phyloP scores from a whole-genome alignment of 1,140 invertebrate genomes.

The Sipha flava region DNA sequence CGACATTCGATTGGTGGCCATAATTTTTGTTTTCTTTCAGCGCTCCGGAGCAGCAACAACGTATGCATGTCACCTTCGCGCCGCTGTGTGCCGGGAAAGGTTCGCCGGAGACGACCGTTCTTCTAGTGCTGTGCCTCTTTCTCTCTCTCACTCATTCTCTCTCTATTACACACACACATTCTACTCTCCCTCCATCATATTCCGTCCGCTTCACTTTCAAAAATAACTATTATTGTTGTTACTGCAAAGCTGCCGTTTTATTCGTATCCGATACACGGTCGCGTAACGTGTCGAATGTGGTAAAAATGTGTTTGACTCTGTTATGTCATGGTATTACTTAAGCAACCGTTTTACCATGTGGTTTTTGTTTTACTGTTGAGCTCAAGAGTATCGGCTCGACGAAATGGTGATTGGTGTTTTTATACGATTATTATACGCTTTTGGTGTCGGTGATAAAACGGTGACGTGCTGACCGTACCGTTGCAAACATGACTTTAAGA shows the following conservation, averaged over 20 bases:
- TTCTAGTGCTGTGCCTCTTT: not conserved
- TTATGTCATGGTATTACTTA: conserved; percentile 26
- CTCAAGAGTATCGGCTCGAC: conserved; percentile 22
- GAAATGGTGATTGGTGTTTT: conserved; percentile 27
- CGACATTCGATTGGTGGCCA: not conserved
- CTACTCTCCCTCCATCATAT: too few species aligned
- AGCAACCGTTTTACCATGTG: not conserved
- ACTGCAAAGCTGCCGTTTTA: too few species aligned
- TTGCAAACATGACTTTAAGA: conserved; percentile 26
- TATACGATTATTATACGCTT: not conserved
- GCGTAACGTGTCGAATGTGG: not conserved
- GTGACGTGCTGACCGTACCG: not conserved
- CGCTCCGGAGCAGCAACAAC: not conserved
- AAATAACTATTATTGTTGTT: not conserved
- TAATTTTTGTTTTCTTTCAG: conserved; percentile 24
- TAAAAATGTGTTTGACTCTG: conserved; percentile 28
- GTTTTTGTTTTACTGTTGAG: not conserved
- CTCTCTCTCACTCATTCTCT: too few species aligned
- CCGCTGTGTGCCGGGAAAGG: not conserved
- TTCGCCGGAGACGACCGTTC: not conserved
- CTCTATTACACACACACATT: too few species aligned
- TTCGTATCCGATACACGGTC: too few species aligned
- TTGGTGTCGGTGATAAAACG: not conserved
- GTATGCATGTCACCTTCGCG: not conserved
- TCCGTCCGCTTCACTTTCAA: not conserved